These are phyloP conservation scores for Ceratosolen solmsi DNA, from an alignment of 1,140 invertebrate genomes.

Conservation along the genomic window DNA sequence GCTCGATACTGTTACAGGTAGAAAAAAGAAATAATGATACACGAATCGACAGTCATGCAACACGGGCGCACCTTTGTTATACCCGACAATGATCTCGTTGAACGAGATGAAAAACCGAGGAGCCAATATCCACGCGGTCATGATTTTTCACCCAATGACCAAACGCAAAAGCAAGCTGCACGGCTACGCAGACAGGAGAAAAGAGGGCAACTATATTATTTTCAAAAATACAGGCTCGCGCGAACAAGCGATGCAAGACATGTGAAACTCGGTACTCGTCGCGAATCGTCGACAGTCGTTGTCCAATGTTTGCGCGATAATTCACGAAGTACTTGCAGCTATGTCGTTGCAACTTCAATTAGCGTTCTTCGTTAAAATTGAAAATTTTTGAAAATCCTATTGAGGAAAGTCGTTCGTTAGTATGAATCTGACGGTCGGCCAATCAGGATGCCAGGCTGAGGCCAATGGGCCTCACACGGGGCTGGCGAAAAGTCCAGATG, in stretches of 20 bases:
- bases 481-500: too few species aligned
- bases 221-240: not conserved
- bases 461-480: too few species aligned
- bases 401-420: not conserved
- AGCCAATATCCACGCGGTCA: not conserved
- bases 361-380: not conserved
- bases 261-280: too few species aligned
- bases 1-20: not conserved
- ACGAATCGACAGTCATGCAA: not conserved
- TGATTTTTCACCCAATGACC: not conserved
- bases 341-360: not conserved
- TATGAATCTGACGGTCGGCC: too few species aligned
- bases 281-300: not conserved
- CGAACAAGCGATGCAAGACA: slow-evolving; percentile 20
- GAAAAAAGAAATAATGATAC: too few species aligned
- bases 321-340: not conserved
- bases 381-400: not conserved
- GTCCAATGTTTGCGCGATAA: not conserved
- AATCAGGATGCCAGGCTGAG: too few species aligned
- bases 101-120: not conserved
- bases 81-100: not conserved
- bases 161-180: not conserved
- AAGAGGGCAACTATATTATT: not conserved
- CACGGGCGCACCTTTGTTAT: not conserved
- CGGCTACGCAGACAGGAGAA: not conserved